phyloP scores from a whole-genome alignment of 2,888 invertebrate genomes.

The Dendrolimus houi region DNA sequence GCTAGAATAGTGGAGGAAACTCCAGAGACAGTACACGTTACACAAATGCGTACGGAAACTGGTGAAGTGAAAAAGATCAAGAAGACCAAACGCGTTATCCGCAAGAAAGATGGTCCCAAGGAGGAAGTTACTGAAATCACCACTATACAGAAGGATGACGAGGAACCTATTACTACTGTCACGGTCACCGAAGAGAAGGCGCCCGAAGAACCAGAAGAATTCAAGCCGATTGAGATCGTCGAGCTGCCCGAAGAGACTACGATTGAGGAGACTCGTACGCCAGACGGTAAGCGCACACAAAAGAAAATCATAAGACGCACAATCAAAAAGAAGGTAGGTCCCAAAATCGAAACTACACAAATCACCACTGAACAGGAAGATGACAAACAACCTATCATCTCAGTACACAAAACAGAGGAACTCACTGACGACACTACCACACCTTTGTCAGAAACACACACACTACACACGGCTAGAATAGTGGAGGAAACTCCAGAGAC shows the following conservation, averaged over 20 bases:
- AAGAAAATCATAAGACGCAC: conserved; percentile 12
- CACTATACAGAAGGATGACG: conserved; percentile 49
- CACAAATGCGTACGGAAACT: conserved; percentile 18
- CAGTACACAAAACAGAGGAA: conserved; percentile 14
- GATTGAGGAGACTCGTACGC: conserved; percentile 9
- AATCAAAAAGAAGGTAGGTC: conserved; percentile 32
- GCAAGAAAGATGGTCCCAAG: conserved; percentile 43
- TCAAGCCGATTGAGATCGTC: conserved; percentile 13
- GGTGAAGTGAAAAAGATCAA: conserved; percentile 40
- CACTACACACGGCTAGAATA: conserved; percentile 18
- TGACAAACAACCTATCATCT: conserved; percentile 29
- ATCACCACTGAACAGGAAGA: conserved; percentile 10
- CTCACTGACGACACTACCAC: conserved; percentile 6
- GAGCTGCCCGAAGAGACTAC: conserved; percentile 10
- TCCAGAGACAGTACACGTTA: conserved; percentile 2
- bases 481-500: conserved; percentile 22
- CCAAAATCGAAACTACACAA: conserved; percentile 7
- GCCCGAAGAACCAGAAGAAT: conserved; percentile 3
- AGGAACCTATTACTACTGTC: conserved; percentile 16
- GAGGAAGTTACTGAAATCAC: conserved; percentile 57
- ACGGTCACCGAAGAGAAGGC: conserved; percentile 6
- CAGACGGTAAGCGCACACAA: conserved; percentile 25
- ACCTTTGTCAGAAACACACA: conserved; percentile 5
- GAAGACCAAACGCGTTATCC: conserved; percentile 30
- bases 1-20: background rate